These are phyloP conservation scores for Calliphora vicina DNA, from an alignment of 1,140 invertebrate genomes.

Conservation along the genomic window DNA sequence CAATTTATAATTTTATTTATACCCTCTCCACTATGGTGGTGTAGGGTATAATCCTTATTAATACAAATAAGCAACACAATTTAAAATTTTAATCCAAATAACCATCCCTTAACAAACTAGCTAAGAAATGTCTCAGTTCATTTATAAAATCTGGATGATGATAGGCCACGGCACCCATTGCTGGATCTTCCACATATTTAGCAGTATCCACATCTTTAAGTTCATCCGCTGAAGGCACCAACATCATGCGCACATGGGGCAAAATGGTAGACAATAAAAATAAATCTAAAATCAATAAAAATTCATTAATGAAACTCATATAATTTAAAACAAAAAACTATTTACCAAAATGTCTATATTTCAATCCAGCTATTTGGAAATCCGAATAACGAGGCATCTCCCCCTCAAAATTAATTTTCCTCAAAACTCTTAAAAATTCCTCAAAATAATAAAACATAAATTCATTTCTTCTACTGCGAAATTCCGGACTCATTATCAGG, in stretches of 20 bases:
- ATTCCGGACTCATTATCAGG: background rate
- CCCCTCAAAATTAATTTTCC: background rate
- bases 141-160: background rate
- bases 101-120: background rate
- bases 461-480: background rate
- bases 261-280: background rate
- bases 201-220: background rate
- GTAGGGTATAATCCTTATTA: too few species aligned
- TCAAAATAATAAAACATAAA: constrained; percentile 9
- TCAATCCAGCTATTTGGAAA: background rate
- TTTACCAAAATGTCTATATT: constrained; percentile 26
- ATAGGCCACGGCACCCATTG: background rate
- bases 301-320: background rate
- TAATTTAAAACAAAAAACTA: background rate
- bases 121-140: background rate
- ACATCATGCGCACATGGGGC: background rate
- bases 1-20: too few species aligned
- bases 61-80: too few species aligned
- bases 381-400: background rate
- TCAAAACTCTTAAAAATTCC: background rate
- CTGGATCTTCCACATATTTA: background rate
- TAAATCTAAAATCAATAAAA: background rate
- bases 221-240: background rate
- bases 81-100: background rate
- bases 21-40: too few species aligned